Evolutionary conservation across 1,140 invertebrate species (phyloP).

Genomic region (Galleria mellonella): DNA sequence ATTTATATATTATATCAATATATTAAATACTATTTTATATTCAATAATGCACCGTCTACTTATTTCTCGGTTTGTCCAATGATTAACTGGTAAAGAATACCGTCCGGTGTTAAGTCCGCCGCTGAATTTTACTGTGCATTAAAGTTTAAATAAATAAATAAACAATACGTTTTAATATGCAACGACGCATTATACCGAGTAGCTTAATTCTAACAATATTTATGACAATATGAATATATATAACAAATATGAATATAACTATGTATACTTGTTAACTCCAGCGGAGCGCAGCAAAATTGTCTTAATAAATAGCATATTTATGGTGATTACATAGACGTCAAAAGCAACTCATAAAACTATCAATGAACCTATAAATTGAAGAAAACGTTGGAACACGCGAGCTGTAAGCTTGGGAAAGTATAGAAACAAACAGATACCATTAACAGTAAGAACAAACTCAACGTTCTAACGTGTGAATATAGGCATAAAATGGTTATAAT

Average conservation of each 20-base stretch:
- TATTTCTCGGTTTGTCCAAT: no score
- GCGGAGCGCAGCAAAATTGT: slow-evolving; percentile 23
- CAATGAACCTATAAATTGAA: slow-evolving; percentile 50
- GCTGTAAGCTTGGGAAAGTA: slow-evolving; percentile 38
- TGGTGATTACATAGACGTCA: slow-evolving; percentile 37
- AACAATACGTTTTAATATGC: slow-evolving; percentile 6
- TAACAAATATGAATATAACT: no score
- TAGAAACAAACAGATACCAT: slow-evolving; percentile 36
- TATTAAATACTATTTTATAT: no score
- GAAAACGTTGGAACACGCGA: slow-evolving; percentile 44
- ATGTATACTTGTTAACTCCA: slow-evolving; percentile 11
- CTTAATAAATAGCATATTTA: slow-evolving; percentile 40
- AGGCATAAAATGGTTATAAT: slow-evolving; percentile 43
- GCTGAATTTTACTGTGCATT: no score
- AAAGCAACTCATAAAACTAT: slow-evolving; percentile 40
- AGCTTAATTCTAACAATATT: no score
- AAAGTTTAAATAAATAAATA: no score
- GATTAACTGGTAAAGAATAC: no score
- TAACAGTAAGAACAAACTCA: slow-evolving; percentile 28
- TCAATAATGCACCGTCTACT: no score
- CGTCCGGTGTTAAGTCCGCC: no score
- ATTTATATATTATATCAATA: no score
- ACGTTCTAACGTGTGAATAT: slow-evolving; percentile 46
- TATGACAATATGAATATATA: no score
- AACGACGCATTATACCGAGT: no score